Conservation (phyloP, 2,888 invertebrate genomes). For the Agonopterix heracliana region DNA sequence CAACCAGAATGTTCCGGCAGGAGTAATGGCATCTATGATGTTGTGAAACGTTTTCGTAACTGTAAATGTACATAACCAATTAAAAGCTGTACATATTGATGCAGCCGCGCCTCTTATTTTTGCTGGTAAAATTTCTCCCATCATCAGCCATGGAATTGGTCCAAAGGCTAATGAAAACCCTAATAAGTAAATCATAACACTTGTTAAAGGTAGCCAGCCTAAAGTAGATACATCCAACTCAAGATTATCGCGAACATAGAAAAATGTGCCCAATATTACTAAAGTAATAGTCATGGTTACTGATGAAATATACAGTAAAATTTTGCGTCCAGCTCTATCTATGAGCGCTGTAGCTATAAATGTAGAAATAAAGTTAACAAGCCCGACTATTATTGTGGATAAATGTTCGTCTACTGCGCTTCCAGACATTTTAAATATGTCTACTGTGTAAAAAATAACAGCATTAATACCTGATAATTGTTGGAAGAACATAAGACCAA, state of each 20-base stretch:
- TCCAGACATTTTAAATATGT: constrained; percentile 91
- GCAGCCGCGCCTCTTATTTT: constrained; percentile 94
- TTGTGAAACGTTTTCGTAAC: constrained; percentile 91
- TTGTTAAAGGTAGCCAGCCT: constrained; percentile 87
- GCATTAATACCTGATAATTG: constrained; percentile 97
- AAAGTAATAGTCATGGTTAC: constrained; percentile 86
- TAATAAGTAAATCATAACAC: constrained; percentile 88
- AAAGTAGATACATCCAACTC: constrained; percentile 71
- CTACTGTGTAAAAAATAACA: constrained; percentile 94
- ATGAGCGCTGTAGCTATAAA: constrained; percentile 91
- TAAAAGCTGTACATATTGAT: constrained; percentile 91
- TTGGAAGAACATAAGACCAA: constrained; percentile 96
- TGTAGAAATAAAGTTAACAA: constrained; percentile 93
- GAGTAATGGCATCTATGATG: constrained; percentile 79
- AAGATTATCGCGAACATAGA: constrained; percentile 76
- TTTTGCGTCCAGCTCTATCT: constrained; percentile 91
- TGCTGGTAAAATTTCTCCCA: constrained; percentile 93
- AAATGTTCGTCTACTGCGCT: constrained; percentile 86
- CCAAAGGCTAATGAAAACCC: constrained; percentile 92
- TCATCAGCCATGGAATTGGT: constrained; percentile 92
- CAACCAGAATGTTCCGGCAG: constrained; percentile 88
- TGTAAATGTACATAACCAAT: constrained; percentile 93
- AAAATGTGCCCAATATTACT: constrained; percentile 84
- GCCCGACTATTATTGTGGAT: constrained; percentile 90
- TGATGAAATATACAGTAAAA: constrained; percentile 89